Evolutionary conservation across 1,140 invertebrate genomes (phyloP), one percentile per base, ranked within the genome.

Genomic region (Diachasma alloeum): DNA sequence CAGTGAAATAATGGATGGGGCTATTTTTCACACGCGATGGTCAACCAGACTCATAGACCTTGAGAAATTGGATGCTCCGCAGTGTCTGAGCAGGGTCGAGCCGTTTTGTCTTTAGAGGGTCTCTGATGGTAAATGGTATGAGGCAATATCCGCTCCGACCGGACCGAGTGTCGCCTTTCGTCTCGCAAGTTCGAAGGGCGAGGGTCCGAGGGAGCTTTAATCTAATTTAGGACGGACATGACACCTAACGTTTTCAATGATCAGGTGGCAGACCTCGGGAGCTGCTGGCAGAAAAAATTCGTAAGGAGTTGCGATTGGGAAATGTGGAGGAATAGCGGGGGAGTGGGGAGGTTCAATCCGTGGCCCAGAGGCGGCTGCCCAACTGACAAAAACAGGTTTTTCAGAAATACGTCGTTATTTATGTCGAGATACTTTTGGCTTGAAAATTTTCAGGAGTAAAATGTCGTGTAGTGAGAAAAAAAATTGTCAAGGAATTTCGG

Each of bases 111-210:
- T 68, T 68, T 24, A 17, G 48, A 26, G 72, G 36, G n/a, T 19
- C 4, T 74, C 56, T 63, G 42, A 56, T 74, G 73, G 68, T 63
- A 11, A 67, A 24, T 42, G 59, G 53, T 74, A 37, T 53, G 15
- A 42, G 69, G 69, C 44, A 31, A 31, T 72, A 46, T 36, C 24
- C 48, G 31, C 17, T 63, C 63, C 17, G 56, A 68, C 39, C 56
- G 53, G 53, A 66, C 72, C 72, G 37, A 73, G 72, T 73, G 56
- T 73, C 72, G 72, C 56, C 72, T 73, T 73, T 63, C 72, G 22
- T 6, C 36, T 68, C 36, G 4, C 31, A 67, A 59, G 53, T 31
- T 63, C 36, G 13, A 31, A n/a, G 36, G 42, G 15, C 36, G 8
- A 69, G 67, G 19, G 36, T 42, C 42, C 17, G 17, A 53, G 69